Conservation (phyloP, 1,140 invertebrate species). For the Dufourea novaeangliae region DNA sequence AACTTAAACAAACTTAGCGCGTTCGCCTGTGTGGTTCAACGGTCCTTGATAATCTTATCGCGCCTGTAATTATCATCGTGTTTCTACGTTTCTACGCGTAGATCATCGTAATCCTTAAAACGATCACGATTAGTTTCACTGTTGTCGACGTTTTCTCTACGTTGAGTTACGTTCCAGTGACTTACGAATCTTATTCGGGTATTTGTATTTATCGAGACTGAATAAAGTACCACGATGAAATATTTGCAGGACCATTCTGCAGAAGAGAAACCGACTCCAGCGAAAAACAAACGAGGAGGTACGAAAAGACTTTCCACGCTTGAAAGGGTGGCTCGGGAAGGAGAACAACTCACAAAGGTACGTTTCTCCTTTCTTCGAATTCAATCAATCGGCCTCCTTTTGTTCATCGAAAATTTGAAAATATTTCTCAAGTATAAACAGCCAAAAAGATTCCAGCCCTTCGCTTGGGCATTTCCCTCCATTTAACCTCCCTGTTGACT, state of each 20-base stretch:
- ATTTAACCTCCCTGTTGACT: conserved; percentile 68
- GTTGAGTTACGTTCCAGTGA: not conserved
- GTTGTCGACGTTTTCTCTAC: not conserved
- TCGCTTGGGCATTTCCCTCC: conserved; percentile 55
- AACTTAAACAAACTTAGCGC: conserved; percentile 62
- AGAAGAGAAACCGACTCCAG: conserved; percentile 76
- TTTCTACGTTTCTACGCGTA: conserved; percentile 16
- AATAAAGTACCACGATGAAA: conserved; percentile 15
- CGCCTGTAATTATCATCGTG: conserved; percentile 55
- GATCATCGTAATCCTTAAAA: conserved; percentile 38
- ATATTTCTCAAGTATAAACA: conserved; percentile 14
- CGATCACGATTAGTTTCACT: not conserved
- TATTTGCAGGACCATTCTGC: conserved; percentile 75
- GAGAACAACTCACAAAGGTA: conserved; percentile 81
- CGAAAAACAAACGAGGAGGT: conserved; percentile 78
- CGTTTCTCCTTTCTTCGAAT: conserved; percentile 1
- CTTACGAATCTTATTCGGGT: not conserved
- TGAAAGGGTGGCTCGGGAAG: conserved; percentile 80
- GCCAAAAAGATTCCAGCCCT: conserved; percentile 16
- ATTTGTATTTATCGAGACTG: not conserved
- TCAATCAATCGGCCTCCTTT: not conserved
- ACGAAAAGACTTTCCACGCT: conserved; percentile 81
- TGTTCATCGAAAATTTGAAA: conserved; percentile 26
- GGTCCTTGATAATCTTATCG: conserved; percentile 71
- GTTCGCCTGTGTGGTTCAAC: conserved; percentile 57